These are phyloP conservation scores for Harlomillsia oculata DNA, from an alignment of 1,140 invertebrate species.

Conservation along the genomic window DNA sequence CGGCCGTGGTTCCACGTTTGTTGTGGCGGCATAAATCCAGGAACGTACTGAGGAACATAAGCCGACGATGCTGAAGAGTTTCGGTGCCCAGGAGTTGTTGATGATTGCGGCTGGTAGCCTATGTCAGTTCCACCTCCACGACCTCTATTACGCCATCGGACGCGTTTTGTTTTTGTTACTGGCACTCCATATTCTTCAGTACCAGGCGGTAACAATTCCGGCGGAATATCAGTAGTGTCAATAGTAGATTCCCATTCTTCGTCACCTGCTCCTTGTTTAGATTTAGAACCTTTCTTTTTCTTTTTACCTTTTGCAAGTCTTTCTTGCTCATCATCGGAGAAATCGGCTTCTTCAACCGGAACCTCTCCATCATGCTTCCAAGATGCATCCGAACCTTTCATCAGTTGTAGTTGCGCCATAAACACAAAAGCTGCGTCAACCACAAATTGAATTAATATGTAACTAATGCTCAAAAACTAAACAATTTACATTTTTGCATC, in stretches of 20 bases:
- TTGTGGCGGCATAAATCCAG: conserved; percentile 2
- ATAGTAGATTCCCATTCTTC: too few relatives aligned
- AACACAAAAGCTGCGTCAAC: conserved; percentile 27
- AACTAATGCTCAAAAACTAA: conserved; percentile 22
- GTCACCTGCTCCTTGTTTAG: too few relatives aligned
- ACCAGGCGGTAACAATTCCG: too few relatives aligned
- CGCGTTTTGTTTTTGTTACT: too few relatives aligned
- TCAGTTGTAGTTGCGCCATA: conserved; percentile 23
- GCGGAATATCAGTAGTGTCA: too few relatives aligned
- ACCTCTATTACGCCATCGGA: too few relatives aligned
- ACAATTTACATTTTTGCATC: conserved; percentile 38
- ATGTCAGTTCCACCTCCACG: too few relatives aligned
- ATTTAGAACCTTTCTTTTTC: neutral
- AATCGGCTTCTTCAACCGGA: conserved; percentile 59
- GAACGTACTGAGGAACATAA: conserved; percentile 6
- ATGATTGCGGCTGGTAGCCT: too few relatives aligned
- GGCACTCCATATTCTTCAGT: too few relatives aligned
- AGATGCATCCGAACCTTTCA: conserved; percentile 69
- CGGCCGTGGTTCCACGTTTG: too few relatives aligned
- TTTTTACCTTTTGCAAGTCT: conserved; percentile 40
- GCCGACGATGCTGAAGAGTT: neutral
- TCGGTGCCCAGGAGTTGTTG: too few relatives aligned
- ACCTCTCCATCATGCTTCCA: conserved; percentile 75
- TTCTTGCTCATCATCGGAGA: conserved; percentile 83
- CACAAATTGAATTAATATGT: conserved; percentile 34